Evolutionary conservation across 2,888 invertebrate species (phyloP), one percentile per base, ranked within the genome.

Genomic region (Enchytraeus crypticus): DNA sequence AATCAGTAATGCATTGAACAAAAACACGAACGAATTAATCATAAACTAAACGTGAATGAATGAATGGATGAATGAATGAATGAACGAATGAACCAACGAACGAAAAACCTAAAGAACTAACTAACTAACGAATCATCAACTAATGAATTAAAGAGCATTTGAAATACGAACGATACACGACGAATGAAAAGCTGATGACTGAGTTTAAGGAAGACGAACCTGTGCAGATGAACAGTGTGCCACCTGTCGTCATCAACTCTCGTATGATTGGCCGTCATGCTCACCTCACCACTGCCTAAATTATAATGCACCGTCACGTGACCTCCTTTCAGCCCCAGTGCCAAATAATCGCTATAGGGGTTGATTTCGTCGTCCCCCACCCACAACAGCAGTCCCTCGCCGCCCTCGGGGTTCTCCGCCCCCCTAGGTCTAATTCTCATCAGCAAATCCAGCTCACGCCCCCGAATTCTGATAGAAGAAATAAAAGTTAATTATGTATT

Each of bases 221-320:
- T 86, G 69, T 86, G 84, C 43, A 87, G 86, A 74, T 86, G 83
- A 64, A 89, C 84, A 65, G 86, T 82, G 79, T 90, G 89, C 89
- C 89, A 91, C 57, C 89, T 83, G 47, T 92, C 92, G 78, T 95
- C 92, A 80, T 90, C 89, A 45, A 95, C 86, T 76, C 86, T 86
- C 14, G 90, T 88, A 71, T 85, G 84, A 79, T 92, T 92, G 71
- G 90, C 90, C 65, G 86, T 84, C 57, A 93, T 87, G 66, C 87
- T 84, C 55, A 88, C 88, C 75, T 91, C 90, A 1, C 91, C 92
- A 69, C 88, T 88, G 53, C 91, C 90, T 68, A 92, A 83, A 79
- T 91, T 89, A 61, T 56, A 69, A 33, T 61, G 45, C 59, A 66
- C 30, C 70, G 80, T 87, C 2, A 90, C 83, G 60, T 86, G 85